A percentile compares a stretch with the other conserved stretches of the same genome.
Evolutionary conservation across 1,140 invertebrate species (phyloP).

Genomic region (Micrasema minimum): DNA sequence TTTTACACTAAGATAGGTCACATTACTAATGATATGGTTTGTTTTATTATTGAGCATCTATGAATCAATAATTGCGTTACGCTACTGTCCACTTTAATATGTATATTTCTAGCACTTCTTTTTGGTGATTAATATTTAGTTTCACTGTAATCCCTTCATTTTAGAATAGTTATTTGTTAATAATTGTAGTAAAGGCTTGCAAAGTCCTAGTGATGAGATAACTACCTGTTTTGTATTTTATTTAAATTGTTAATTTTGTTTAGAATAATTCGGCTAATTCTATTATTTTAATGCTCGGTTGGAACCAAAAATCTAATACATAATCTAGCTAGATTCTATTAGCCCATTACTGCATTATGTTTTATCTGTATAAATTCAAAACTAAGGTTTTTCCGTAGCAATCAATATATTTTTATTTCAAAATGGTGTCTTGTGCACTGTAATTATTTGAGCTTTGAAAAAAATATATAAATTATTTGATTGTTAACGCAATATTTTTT

Average conservation of each 20-base stretch:
- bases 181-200: constrained; percentile 42
- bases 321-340: no score
- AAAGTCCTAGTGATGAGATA: constrained; percentile 48
- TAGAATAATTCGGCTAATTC: constrained; percentile 8
- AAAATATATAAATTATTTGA: no score
- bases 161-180: constrained; percentile 33
- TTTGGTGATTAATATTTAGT: constrained; percentile 21
- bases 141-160: constrained; percentile 6
- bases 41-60: neutral
- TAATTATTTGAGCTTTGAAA: no score
- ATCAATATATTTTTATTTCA: no score
- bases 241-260: constrained; percentile 39
- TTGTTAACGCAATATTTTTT: no score
- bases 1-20: neutral
- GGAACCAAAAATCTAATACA: constrained; percentile 20
- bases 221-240: constrained; percentile 47
- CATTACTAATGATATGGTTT: neutral
- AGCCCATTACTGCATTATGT: no score
- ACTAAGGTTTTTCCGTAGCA: no score
- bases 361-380: no score
- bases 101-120: constrained; percentile 10
- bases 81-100: constrained; percentile 21
- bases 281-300: neutral
- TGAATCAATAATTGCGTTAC: neutral
- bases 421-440: no score